Base-by-base conservation (phyloP, 2,888 invertebrate species). In the Fragum fragum region DNA sequence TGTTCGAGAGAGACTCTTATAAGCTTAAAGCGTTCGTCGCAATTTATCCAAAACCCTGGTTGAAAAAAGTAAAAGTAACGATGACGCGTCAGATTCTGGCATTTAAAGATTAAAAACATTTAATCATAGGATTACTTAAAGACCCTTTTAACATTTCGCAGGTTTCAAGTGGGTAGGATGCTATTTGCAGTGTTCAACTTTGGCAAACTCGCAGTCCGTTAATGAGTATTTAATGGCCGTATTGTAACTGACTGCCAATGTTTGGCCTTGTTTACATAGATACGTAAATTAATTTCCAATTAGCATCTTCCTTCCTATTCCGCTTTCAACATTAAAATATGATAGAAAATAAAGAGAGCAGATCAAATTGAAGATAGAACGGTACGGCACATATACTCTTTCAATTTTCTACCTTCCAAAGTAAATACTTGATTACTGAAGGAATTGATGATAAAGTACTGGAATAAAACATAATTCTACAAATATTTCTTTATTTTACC, bases 251-350 rank as follows among this genome's bases (percentile, higher is more conserved):
- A 29, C 23, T 55, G 55, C 21, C 16, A 23, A 7, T 55, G 71
- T 71, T 71, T 71, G 55, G n/a, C 36, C 47, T 14, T 59, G 79
- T 83, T 86, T 83, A 74, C 76, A 68, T 79, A 73, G 73, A 76
- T 81, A 80, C 76, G 76, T 74, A 47, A 80, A 83, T 86, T 86
- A 83, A 83, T 86, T 86, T 79, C 71, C 68, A 70, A 70, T 73
- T 79, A 32, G 63, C 32, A 32, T 36, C 32, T 36, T 36, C 32
- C 9, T 36, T 36, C 32, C 32, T 36, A 36, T 36, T 36, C 32
- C 32, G 32, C 32, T 6, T 36, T 3, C 5, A 36, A 36, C 32
- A 9, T n/a, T n/a, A n/a, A n/a, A n/a, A n/a, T n/a, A n/a, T n/a
- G n/a, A n/a, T n/a, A n/a, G n/a, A n/a, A n/a, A n/a, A n/a, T n/a